Base-by-base conservation (phyloP, 2,888 invertebrate genomes). In the Operophtera brumata region DNA sequence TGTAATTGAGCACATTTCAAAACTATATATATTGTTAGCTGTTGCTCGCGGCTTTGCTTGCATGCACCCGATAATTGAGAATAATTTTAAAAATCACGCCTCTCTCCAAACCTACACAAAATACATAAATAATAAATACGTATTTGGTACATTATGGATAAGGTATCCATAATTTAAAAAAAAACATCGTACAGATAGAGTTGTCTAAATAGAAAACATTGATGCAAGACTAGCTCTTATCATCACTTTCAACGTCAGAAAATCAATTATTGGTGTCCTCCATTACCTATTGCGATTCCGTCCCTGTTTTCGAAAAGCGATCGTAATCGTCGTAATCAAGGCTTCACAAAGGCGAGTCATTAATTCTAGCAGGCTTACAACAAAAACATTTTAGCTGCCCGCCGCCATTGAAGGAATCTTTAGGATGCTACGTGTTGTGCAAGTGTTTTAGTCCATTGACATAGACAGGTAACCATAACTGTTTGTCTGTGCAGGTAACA, bases 361-460 rank as follows among this genome's bases (percentile, higher is more conserved):
- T 70, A 75, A 71, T 71, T 70, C 65, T 65, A 63, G 53, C 62
- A 56, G 54, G 66, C 61, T 70, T 73, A 75, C 75, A 76, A 72
- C 74, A 78, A 75, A 81, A 81, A 75, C 78, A 77, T 78, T 79
- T 80, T 70, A 75, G 73, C 72, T 62, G 65, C 65, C 66, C 66
- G 57, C 55, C 59, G 62, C 45, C 35, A 41, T 56, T 42, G 51
- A 44, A 44, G 44, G 56, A 14, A 52, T 47, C 47, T 32, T 36
- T 26, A 5, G 52, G 14, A 20, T 30, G n/a, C 25, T 57, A 52
- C 36, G 35, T 25, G 41, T 30, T 13, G 11, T 3, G 30, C 14
- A 11, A 52, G 52, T 57, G n/a, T 6, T 43, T 44, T 46, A 37
- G 41, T 45, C 5, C 20, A 20, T 20, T 20, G 2, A 20, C 20